phyloP scores from a whole-genome alignment of 2,797 vertebrate genomes.

The Micropoecilia bifurca region DNA sequence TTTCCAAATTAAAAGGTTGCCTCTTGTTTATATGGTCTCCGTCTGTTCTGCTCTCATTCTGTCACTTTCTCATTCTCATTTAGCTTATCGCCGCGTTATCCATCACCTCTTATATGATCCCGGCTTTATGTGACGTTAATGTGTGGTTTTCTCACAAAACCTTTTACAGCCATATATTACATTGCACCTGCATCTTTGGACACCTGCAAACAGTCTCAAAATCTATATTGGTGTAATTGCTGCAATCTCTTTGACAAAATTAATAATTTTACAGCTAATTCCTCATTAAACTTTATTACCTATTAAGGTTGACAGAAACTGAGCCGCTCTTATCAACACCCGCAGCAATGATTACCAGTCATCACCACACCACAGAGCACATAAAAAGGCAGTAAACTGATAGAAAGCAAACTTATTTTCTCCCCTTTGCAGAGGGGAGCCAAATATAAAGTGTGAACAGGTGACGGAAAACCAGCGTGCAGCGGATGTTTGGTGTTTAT shows the following conservation, averaged over 20 bases:
- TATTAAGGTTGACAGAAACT: constrained; percentile 60
- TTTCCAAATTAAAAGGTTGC: background rate
- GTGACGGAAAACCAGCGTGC: constrained; percentile 10
- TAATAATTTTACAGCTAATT: constrained; percentile 68
- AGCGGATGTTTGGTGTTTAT: constrained; percentile 11
- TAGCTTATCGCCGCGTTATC: background rate
- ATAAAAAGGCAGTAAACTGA: constrained; percentile 69
- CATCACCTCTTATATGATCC: background rate
- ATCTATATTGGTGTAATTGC: constrained; percentile 48
- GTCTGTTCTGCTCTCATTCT: background rate
- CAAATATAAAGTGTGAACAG: constrained; percentile 13
- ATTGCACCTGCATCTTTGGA: constrained; percentile 15
- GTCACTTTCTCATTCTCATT: constrained; percentile 1
- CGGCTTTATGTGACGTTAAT: constrained; percentile 17
- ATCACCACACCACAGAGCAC: constrained; percentile 65
- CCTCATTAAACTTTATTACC: constrained; percentile 75
- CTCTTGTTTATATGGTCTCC: background rate
- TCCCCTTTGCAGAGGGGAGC: constrained; percentile 26
- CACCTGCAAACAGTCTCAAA: constrained; percentile 39
- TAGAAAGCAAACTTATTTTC: constrained; percentile 62
- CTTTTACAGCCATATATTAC: constrained; percentile 10
- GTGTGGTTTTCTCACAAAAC: constrained; percentile 43
- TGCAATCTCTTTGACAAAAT: constrained; percentile 50
- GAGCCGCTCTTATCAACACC: constrained; percentile 50
- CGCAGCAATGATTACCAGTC: constrained; percentile 60